Evolutionary conservation across 2,797 vertebrate species (phyloP), one percentile per base, ranked within the genome.

Genomic region (Amblyopsis hoosieri): DNA sequence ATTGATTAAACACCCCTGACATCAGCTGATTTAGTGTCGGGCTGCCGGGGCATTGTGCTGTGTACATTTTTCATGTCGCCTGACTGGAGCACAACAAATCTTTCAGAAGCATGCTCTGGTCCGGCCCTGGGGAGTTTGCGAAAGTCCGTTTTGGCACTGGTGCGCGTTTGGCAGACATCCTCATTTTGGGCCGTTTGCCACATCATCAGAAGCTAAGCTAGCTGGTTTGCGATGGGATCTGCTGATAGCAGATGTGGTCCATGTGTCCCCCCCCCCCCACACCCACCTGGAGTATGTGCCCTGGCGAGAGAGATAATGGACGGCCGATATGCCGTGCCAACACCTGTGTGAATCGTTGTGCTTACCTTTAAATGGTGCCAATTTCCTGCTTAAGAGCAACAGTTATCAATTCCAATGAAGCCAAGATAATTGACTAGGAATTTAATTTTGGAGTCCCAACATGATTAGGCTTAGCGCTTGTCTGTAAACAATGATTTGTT

Each of bases 401-500:
- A 69, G 73, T 85, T 90, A 88, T 86, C 84, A 83, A 75, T 82
- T 84, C 78, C 71, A 76, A 64, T 72, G 81, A 89, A 82, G 76
- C 79, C 74, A 67, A 81, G 75, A 90, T 87, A 90, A 91, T 86
- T 90, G 87, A 90, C 80, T 80, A 71, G 80, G 78, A 83, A 89
- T 89, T 85, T 69, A 86, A 91, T 92, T 91, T 90, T 86, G 78
- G 78, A 66, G 83, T 73, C 76, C 80, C 83, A 91, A 91, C 87
- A 84, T 87, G 81, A 90, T 89, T 80, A 82, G 71, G 64, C 71
- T 78, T 84, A 77, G 82, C 75, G 77, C 78, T 74, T 77, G 79
- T 81, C 81, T 81, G 80, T 68, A 81, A 81, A 83, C 82, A 73
- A 72, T 84, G 81, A 87, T 88, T 86, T 87, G 79, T 84, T 77